Conservation (phyloP, 2,797 vertebrate species). For the Ctenopoma kingsleyae region DNA sequence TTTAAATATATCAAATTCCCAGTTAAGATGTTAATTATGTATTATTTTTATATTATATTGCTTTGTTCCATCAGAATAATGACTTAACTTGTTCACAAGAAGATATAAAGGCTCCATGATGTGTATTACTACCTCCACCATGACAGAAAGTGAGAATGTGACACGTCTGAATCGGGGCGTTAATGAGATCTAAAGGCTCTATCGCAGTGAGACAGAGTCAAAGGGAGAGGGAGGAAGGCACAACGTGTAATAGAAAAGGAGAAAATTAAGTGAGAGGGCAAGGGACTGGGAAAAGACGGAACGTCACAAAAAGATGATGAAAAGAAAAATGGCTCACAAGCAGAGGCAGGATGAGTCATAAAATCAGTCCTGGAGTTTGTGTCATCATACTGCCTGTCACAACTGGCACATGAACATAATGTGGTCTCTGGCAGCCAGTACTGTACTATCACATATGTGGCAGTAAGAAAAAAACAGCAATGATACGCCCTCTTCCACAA, state of each 20-base stretch:
- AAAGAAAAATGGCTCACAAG: neutral
- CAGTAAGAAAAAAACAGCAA: too few species aligned
- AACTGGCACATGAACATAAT: too few species aligned
- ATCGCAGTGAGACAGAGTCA: constrained; percentile 4
- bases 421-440: too few species aligned
- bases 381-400: too few species aligned
- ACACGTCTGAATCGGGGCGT: constrained; percentile 30
- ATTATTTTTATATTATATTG: neutral
- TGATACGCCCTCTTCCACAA: too few species aligned
- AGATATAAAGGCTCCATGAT: constrained; percentile 5
- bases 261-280: constrained; percentile 9
- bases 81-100: neutral
- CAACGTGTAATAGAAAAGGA: constrained; percentile 23
- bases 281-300: neutral
- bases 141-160: constrained; percentile 44
- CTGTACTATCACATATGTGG: too few species aligned
- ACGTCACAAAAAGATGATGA: neutral
- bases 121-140: constrained; percentile 21
- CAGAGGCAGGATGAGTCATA: neutral
- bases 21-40: neutral
- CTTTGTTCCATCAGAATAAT: neutral
- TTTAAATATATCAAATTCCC: neutral
- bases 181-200: constrained; percentile 64
- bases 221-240: neutral
- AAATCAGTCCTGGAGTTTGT: neutral